A percentile compares a stretch with the other conserved stretches of the same genome.
Evolutionary conservation across 1,140 invertebrate genomes (phyloP).

Genomic region (Carposina sasakii): DNA sequence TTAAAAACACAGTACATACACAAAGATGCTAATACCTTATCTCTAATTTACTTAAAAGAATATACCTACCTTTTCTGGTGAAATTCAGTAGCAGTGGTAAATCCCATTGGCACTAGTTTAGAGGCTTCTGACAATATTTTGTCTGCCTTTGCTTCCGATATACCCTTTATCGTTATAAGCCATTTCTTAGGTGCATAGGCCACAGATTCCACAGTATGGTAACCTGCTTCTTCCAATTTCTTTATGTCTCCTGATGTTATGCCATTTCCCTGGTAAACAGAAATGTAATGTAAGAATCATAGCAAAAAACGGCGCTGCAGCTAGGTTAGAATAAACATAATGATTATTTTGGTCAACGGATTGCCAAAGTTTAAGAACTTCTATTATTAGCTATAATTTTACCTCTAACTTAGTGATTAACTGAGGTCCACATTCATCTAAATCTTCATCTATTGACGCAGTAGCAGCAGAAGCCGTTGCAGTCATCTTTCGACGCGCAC

Average conservation of each 20-base stretch:
- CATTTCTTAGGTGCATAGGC: slow-evolving; percentile 96
- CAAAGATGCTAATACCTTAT: too few relatives aligned
- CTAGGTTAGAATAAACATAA: background rate
- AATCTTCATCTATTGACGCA: slow-evolving; percentile 68
- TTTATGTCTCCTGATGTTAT: slow-evolving; percentile 94
- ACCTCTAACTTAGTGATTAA: slow-evolving; percentile 77
- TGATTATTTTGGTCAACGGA: background rate
- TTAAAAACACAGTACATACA: too few relatives aligned
- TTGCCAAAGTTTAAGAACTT: too few relatives aligned
- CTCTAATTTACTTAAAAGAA: too few relatives aligned
- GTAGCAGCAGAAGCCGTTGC: slow-evolving; percentile 63
- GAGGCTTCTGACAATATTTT: slow-evolving; percentile 94
- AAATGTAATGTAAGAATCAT: background rate
- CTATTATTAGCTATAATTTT: too few relatives aligned
- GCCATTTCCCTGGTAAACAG: slow-evolving; percentile 80
- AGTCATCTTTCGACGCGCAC: slow-evolving; percentile 34
- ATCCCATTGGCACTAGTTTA: slow-evolving; percentile 97
- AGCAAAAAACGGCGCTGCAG: background rate
- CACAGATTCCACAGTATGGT: slow-evolving; percentile 95
- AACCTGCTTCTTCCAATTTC: slow-evolving; percentile 94
- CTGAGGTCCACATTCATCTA: slow-evolving; percentile 76
- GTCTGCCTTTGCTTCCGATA: slow-evolving; percentile 97
- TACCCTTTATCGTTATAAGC: slow-evolving; percentile 93
- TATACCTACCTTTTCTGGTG: slow-evolving; percentile 85
- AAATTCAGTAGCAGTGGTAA: slow-evolving; percentile 97